A percentile compares a stretch with the other conserved stretches of the same genome.
phyloP scores from a whole-genome alignment of 2,888 invertebrate genomes.

The Polyploca ridens region DNA sequence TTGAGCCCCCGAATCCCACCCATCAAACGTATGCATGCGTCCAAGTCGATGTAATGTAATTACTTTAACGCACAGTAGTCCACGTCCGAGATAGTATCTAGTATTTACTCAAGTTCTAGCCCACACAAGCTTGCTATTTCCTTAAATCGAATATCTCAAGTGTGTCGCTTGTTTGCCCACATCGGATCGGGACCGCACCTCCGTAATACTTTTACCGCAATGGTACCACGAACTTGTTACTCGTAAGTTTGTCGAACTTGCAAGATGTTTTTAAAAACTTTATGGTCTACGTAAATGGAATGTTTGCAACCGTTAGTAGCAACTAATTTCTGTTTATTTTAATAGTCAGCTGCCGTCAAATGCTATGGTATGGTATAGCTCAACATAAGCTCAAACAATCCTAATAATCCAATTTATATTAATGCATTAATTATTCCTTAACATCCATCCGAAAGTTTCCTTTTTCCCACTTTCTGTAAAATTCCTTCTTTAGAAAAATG shows the following conservation, averaged over 20 bases:
- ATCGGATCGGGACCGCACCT: conserved; percentile 29
- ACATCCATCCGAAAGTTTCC: too few relatives aligned
- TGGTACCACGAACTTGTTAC: neutral
- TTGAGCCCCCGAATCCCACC: too few relatives aligned
- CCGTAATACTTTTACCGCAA: conserved; percentile 21
- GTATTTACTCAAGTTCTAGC: conserved; percentile 12
- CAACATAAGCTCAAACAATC: too few relatives aligned
- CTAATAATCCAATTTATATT: too few relatives aligned
- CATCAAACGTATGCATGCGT: too few relatives aligned
- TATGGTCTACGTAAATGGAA: neutral
- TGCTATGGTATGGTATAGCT: neutral
- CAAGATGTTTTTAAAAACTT: neutral
- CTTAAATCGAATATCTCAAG: conserved; percentile 43
- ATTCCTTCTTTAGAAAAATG: too few relatives aligned
- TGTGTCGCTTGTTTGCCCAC: conserved; percentile 40
- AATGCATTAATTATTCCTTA: too few relatives aligned
- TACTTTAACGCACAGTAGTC: too few relatives aligned
- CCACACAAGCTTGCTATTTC: conserved; percentile 34
- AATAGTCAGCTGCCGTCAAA: neutral
- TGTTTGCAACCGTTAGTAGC: neutral
- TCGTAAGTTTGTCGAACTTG: neutral
- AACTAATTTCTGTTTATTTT: too few relatives aligned
- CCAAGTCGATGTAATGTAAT: too few relatives aligned
- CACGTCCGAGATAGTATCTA: neutral
- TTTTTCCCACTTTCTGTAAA: too few relatives aligned